Percentiles rank a stretch among this genome's conserved stretches.
Evolutionary conservation across 2,113 vertebrate species (phyloP).

Genomic region (Parus major): DNA sequence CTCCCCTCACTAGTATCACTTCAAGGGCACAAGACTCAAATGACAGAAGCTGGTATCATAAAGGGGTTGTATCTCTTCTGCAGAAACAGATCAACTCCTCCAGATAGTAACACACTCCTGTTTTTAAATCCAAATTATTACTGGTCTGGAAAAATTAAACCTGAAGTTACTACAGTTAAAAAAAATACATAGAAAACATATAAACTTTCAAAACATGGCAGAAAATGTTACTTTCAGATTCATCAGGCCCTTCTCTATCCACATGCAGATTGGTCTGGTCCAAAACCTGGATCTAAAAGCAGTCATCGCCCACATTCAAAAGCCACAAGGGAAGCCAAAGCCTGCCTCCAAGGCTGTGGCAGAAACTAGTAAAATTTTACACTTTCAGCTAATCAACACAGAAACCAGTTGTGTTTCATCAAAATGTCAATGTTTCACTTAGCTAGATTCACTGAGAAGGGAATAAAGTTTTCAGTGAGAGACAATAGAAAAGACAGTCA

Average conservation of each 20-base stretch:
- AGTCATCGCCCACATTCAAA: neutral
- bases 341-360: neutral
- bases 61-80: neutral
- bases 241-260: neutral
- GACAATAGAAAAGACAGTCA: neutral
- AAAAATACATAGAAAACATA: neutral
- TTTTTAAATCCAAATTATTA: neutral
- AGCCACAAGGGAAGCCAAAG: neutral
- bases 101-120: neutral
- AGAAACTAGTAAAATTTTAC: neutral
- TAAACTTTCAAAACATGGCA: neutral
- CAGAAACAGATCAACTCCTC: neutral
- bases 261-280: neutral
- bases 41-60: rapidly evolving
- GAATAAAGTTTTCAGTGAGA: neutral
- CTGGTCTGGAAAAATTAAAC: neutral
- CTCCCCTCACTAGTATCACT: neutral
- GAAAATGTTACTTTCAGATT: neutral
- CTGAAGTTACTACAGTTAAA: rapidly evolving
- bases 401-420: neutral
- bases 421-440: neutral
- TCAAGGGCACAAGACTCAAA: neutral
- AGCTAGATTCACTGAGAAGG: neutral
- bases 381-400: neutral
- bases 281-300: neutral